Base-by-base conservation (phyloP, 2,888 invertebrate genomes). In the Melanostoma mellinum region DNA sequence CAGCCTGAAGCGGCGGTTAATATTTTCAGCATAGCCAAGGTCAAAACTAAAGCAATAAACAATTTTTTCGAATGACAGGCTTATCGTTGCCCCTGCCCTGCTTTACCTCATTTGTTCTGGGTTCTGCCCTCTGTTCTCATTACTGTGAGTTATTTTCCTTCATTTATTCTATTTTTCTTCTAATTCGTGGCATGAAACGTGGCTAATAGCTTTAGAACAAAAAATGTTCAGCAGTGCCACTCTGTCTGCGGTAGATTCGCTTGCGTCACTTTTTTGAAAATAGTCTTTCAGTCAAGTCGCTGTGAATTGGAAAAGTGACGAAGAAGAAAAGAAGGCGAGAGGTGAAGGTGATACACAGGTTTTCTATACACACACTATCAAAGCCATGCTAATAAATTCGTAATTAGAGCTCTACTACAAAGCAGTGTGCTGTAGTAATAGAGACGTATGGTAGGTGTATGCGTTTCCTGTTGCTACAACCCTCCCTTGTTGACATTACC, bases 191-290 rank as follows among this genome's bases (percentile, higher is more conserved):
- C 75, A 65, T 53, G 50, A 58, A 75, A 63, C 61, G 40, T 65
- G 52, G 40, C 35, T 44, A 65, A 71, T 35, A 42, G 30, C 40
- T 40, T 6, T 9, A 10, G 52, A 6, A 67, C 63, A 9, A 46
- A 60, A 46, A 71, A 48, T 53, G 50, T 65, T 52, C 44, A 48
- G 9, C 56, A 81, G 81, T 77, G 81, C 81, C 81, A 73, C 68
- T 82, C 61, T 82, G 81, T 82, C 81, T 82, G 63, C 50, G 68
- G 72, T 71, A 46, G 35, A 63, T 82, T 82, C 60, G 56, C 61
- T 82, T 82, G 77, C 81, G 81, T 82, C 81, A 77, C 68, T 68
- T 63, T 68, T 63, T 68, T 46, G 55, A 77, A 76, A 77, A 82
- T 73, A 82, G 56, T 72, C 76, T 56, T 20, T 30, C 56, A 67